A percentile compares a stretch with the other conserved stretches of the same genome.
phyloP scores from a whole-genome alignment of 2,113 vertebrate genomes.

The Macrotis lagotis region DNA sequence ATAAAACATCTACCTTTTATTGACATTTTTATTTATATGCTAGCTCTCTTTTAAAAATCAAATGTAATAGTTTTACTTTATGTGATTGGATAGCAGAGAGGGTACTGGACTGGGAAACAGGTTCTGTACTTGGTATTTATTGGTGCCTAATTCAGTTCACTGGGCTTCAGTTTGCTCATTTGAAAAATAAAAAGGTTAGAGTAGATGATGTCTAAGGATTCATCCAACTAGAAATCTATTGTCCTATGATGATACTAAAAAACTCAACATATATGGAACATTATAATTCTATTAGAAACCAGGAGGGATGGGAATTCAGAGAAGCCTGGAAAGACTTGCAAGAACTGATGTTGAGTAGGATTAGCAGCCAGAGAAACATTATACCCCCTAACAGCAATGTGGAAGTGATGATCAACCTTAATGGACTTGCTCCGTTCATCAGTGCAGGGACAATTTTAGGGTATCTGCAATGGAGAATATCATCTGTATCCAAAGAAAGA shows the following conservation, averaged over 20 bases:
- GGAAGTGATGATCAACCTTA: too few species aligned
- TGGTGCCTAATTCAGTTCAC: neutral
- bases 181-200: neutral
- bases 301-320: too few species aligned
- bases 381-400: too few species aligned
- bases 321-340: too few species aligned
- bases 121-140: neutral
- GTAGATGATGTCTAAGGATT: neutral
- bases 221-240: neutral
- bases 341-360: too few species aligned
- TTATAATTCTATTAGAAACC: too few species aligned
- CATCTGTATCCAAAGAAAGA: too few species aligned
- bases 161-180: neutral
- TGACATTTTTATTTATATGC: slow-evolving; percentile 22
- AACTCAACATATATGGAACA: too few species aligned
- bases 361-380: too few species aligned
- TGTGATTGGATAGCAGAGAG: neutral
- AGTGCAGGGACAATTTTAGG: too few species aligned
- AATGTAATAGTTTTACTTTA: slow-evolving; percentile 24
- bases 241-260: neutral
- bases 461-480: too few species aligned
- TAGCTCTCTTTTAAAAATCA: neutral
- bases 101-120: neutral
- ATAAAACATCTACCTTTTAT: neutral
- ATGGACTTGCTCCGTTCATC: too few species aligned